A percentile compares a stretch with the other conserved stretches of the same genome.
Conservation (phyloP, 2,888 invertebrate genomes). For the Neoascia interrupta region DNA sequence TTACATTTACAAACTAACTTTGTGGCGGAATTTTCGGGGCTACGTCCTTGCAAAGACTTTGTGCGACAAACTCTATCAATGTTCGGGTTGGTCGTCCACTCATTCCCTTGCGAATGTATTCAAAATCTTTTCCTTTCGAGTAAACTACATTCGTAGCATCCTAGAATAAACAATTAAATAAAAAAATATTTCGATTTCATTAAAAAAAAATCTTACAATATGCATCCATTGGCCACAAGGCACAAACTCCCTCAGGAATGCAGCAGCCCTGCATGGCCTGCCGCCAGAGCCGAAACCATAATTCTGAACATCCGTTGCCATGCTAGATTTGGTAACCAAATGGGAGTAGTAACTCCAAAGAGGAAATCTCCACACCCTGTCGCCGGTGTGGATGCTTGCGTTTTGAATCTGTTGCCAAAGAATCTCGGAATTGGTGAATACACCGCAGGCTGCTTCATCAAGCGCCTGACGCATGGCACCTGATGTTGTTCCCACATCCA, state of each 20-base stretch:
- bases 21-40: conserved; percentile 73
- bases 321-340: conserved; percentile 1
- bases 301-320: conserved; percentile 73
- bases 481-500: conserved; percentile 90
- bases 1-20: neutral
- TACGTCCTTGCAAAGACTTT: conserved; percentile 79
- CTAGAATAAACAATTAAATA: neutral
- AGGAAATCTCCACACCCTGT: conserved; percentile 91
- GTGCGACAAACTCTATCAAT: conserved; percentile 85
- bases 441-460: conserved; percentile 86
- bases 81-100: conserved; percentile 88
- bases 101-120: conserved; percentile 85
- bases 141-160: neutral
- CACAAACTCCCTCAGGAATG: conserved; percentile 85
- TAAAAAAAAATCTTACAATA: conserved; percentile 79
- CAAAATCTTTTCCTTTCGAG: conserved; percentile 79
- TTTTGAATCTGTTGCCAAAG: conserved; percentile 84
- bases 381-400: conserved; percentile 87
- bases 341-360: conserved; percentile 85
- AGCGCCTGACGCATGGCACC: conserved; percentile 84
- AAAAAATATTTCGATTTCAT: neutral
- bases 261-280: conserved; percentile 86
- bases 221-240: conserved; percentile 86
- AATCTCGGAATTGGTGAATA: conserved; percentile 87
- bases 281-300: conserved; percentile 79